phyloP scores from a whole-genome alignment of 1,140 invertebrate species.

The Papilio dardanus region DNA sequence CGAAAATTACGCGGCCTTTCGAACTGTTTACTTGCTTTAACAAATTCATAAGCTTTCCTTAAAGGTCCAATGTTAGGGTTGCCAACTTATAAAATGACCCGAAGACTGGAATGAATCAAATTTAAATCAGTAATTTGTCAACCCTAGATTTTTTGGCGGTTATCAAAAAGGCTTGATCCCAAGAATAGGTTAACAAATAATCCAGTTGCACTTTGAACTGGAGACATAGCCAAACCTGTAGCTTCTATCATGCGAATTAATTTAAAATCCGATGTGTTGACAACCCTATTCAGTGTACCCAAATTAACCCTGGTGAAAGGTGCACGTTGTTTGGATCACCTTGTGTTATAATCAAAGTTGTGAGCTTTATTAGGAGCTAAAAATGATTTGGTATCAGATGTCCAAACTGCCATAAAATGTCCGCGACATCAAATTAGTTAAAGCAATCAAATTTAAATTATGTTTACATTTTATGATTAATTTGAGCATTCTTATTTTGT shows the following conservation, averaged over 20 bases:
- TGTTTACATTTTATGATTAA: background rate
- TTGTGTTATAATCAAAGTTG: background rate
- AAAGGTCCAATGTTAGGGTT: background rate
- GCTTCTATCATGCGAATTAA: background rate
- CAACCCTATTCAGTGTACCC: background rate
- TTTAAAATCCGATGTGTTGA: background rate
- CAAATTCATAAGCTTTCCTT: conserved; percentile 12
- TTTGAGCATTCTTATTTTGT: background rate
- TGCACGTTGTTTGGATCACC: background rate
- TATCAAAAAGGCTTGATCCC: no score
- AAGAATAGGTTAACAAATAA: no score
- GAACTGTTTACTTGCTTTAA: conserved; percentile 2
- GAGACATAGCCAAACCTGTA: no score
- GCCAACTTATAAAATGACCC: background rate
- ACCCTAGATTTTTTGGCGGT: no score
- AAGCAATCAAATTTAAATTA: background rate
- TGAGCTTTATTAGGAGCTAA: background rate
- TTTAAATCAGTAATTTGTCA: background rate
- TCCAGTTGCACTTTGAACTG: no score
- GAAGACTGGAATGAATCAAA: background rate
- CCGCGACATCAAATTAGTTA: background rate
- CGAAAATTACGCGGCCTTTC: conserved; percentile 17
- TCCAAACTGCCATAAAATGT: background rate
- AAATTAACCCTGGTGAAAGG: conserved; percentile 15
- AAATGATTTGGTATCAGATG: background rate